phyloP scores from a whole-genome alignment of 2,888 invertebrate genomes.

The Cinara cedri region DNA sequence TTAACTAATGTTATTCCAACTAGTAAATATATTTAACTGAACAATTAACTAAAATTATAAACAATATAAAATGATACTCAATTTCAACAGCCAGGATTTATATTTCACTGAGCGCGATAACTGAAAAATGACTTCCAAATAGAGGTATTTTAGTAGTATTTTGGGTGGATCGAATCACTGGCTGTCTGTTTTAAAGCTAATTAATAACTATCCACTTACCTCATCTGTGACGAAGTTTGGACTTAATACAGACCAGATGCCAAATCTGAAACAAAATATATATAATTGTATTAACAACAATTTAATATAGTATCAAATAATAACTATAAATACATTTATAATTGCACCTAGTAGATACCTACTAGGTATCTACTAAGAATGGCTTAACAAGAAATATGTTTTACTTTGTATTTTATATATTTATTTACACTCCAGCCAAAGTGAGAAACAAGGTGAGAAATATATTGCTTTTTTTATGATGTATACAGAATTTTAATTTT shows the following conservation, averaged over 20 bases:
- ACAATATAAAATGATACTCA: constrained; percentile 25
- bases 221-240: constrained; percentile 8
- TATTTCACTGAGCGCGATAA: not conserved
- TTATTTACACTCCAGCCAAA: too few relatives aligned
- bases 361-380: too few relatives aligned
- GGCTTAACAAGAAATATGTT: too few relatives aligned
- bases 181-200: not conserved
- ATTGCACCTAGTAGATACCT: too few relatives aligned
- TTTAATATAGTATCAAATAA: too few relatives aligned
- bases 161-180: not conserved
- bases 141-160: not conserved
- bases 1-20: not conserved
- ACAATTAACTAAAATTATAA: not conserved
- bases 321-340: too few relatives aligned
- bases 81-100: constrained; percentile 16
- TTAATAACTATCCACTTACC: constrained; percentile 33
- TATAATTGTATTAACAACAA: too few relatives aligned
- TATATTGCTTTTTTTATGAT: too few relatives aligned
- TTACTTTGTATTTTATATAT: too few relatives aligned
- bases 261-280: constrained; percentile 45
- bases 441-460: too few relatives aligned
- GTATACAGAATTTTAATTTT: too few relatives aligned
- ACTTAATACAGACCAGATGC: constrained; percentile 1
- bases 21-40: not conserved
- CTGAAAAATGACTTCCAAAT: not conserved